phyloP scores from a whole-genome alignment of 2,888 invertebrate species.

The Exephanes ischioxanthus region DNA sequence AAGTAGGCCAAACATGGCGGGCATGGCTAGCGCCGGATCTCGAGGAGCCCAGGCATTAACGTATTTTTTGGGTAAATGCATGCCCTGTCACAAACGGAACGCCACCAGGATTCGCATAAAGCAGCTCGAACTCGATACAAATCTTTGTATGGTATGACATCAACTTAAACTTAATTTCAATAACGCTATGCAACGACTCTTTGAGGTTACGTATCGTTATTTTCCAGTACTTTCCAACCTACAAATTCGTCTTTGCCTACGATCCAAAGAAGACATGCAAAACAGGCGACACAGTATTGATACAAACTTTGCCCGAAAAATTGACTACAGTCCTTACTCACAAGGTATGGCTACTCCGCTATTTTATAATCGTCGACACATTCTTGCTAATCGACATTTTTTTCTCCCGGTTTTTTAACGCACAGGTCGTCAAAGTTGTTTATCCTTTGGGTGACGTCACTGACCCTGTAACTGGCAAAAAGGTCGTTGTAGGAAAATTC shows the following conservation, averaged over 20 bases:
- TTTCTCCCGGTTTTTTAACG: not conserved
- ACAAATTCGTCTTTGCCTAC: conserved; percentile 90
- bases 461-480: conserved; percentile 94
- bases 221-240: conserved; percentile 91
- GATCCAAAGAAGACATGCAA: conserved; percentile 93
- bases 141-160: conserved; percentile 90
- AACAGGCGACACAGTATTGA: conserved; percentile 93
- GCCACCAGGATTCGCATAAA: conserved; percentile 92
- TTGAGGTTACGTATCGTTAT: conserved; percentile 73
- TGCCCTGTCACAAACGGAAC: conserved; percentile 92
- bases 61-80: conserved; percentile 90
- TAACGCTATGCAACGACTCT: conserved; percentile 16
- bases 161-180: conserved; percentile 3
- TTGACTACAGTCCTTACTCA: conserved; percentile 92
- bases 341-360: conserved; percentile 84
- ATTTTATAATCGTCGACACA: not conserved
- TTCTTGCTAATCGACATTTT: not conserved
- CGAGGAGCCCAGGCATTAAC: conserved; percentile 55
- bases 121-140: conserved; percentile 90
- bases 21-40: conserved; percentile 52
- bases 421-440: conserved; percentile 89
- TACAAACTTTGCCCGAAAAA: conserved; percentile 90
- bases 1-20: not conserved
- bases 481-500: conserved; percentile 90
- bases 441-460: conserved; percentile 93